Percentiles rank a stretch among this genome's conserved stretches.
Conservation (phyloP, 2,888 invertebrate genomes). For the Cheiracanthium punctorium region DNA sequence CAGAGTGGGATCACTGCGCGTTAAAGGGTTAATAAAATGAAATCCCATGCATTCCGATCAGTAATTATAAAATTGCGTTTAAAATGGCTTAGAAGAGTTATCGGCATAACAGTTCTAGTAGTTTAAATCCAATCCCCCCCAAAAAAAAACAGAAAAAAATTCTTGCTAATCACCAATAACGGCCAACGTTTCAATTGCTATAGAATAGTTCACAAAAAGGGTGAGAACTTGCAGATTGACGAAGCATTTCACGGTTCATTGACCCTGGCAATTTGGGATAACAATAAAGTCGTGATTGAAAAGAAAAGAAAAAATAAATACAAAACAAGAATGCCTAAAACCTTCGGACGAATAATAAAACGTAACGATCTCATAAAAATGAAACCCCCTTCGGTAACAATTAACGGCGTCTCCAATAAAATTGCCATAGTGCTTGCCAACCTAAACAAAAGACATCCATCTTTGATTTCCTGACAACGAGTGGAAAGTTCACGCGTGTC, state of each 20-base stretch:
- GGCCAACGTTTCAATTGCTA: no score
- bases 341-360: neutral
- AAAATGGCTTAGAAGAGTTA: no score
- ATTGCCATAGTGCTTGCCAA: conserved; percentile 2
- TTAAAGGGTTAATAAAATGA: no score
- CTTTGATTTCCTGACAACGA: neutral
- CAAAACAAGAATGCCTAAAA: neutral
- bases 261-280: neutral
- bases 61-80: no score
- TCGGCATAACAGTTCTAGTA: no score
- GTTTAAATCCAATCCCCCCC: no score
- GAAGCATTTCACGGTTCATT: neutral
- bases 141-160: no score
- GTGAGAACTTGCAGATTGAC: neutral
- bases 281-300: neutral
- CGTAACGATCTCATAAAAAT: neutral
- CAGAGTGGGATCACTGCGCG: no score
- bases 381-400: neutral
- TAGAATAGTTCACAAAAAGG: neutral
- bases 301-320: neutral
- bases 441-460: neutral
- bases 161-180: no score
- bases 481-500: neutral
- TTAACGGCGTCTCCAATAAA: neutral
- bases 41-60: no score